phyloP scores from a whole-genome alignment of 2,113 vertebrate species.

The Hirundichthys speculiger region DNA sequence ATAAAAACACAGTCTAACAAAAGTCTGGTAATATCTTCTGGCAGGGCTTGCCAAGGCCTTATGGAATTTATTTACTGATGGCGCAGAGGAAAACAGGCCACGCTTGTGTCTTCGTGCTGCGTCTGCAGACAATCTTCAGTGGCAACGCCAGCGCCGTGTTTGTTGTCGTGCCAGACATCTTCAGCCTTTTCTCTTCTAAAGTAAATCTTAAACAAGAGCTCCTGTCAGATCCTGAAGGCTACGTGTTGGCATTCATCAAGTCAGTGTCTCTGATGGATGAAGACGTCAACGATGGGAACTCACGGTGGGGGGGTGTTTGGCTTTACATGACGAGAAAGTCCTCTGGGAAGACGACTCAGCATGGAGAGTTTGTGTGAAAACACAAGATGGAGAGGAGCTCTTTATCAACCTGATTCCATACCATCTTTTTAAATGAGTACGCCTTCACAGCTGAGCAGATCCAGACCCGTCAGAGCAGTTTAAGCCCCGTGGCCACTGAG shows the following conservation, averaged over 20 bases:
- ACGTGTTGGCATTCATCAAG: constrained; percentile 58
- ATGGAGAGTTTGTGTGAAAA: constrained; percentile 18
- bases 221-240: constrained; percentile 47
- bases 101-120: constrained; percentile 42
- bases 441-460: too few species aligned
- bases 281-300: constrained; percentile 51
- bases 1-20: constrained; percentile 45
- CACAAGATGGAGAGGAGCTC: neutral
- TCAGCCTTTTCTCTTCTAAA: constrained; percentile 47
- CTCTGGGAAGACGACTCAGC: constrained; percentile 25
- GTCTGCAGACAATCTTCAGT: constrained; percentile 37
- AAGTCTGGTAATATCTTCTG: constrained; percentile 49
- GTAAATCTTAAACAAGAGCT: constrained; percentile 58
- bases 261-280: constrained; percentile 51
- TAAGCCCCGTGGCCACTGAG: too few species aligned
- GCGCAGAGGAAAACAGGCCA: constrained; percentile 35
- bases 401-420: too few species aligned
- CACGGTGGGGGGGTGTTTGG: neutral
- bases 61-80: constrained; percentile 57
- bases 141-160: constrained; percentile 29
- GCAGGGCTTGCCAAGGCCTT: constrained; percentile 36
- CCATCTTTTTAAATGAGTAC: too few species aligned
- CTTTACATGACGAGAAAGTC: constrained; percentile 44
- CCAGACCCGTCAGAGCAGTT: too few species aligned
- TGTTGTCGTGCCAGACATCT: constrained; percentile 61